These are phyloP conservation scores for Erynnis tages DNA, from an alignment of 2,888 invertebrate genomes.

Conservation along the genomic window DNA sequence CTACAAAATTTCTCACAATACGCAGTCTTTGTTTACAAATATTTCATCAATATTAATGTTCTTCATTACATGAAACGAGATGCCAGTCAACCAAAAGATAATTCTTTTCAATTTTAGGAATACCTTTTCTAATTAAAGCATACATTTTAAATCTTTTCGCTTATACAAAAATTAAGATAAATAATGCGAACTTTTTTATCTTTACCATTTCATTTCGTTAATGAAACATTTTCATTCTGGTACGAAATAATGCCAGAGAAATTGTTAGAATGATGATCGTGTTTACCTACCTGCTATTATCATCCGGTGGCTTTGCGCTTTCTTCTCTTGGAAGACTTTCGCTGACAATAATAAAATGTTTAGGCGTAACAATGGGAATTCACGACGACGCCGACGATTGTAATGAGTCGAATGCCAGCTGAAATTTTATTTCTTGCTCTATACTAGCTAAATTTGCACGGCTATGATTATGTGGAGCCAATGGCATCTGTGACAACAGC, in stretches of 20 bases:
- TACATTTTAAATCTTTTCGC: no score
- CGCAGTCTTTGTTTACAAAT: no score
- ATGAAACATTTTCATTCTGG: conserved; percentile 16
- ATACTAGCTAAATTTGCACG: conserved; percentile 5
- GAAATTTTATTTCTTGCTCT: conserved; percentile 28
- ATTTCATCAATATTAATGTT: no score
- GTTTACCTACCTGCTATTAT: conserved; percentile 49
- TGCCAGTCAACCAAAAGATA: no score
- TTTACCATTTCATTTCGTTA: not conserved
- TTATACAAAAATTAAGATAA: no score
- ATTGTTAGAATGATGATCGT: conserved; percentile 44
- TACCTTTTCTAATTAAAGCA: no score
- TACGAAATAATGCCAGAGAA: conserved; percentile 22
- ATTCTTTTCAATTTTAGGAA: no score
- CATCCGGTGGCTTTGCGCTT: conserved; percentile 54
- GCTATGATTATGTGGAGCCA: not conserved
- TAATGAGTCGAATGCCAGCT: conserved; percentile 25
- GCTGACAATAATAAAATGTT: conserved; percentile 37
- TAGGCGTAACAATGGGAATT: conserved; percentile 32
- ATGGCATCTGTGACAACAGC: conserved; percentile 7
- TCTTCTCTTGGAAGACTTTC: conserved; percentile 55
- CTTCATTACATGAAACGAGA: no score
- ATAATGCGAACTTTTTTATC: no score
- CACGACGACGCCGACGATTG: conserved; percentile 15
- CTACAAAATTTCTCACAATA: no score